These are phyloP conservation scores for Ectemnius continuus DNA, from an alignment of 2,888 invertebrate genomes.

Conservation along the genomic window DNA sequence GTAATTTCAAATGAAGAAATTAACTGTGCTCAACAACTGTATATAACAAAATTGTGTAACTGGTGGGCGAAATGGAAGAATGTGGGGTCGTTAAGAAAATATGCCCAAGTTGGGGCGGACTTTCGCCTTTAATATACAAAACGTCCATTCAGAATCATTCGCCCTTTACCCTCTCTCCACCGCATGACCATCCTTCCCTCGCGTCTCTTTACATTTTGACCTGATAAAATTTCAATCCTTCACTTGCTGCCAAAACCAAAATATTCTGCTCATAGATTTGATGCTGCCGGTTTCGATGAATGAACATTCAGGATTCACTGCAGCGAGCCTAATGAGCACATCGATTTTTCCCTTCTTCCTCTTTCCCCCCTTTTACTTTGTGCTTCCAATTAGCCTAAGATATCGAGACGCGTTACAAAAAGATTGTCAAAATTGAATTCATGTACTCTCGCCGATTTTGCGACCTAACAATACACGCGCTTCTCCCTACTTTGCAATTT, in stretches of 20 bases:
- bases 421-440: constrained; percentile 72
- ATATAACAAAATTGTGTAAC: too few species aligned
- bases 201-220: neutral
- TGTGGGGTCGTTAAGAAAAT: too few species aligned
- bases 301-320: too few species aligned
- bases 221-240: too few species aligned
- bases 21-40: too few species aligned
- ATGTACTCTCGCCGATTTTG: constrained; percentile 29
- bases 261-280: neutral
- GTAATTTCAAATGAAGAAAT: neutral
- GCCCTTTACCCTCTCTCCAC: neutral
- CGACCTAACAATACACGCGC: constrained; percentile 13
- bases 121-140: neutral
- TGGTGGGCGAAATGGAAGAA: too few species aligned
- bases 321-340: constrained; percentile 3
- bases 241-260: neutral
- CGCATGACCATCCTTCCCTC: neutral
- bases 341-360: neutral
- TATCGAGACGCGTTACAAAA: constrained; percentile 69
- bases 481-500: constrained; percentile 34
- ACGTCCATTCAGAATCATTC: neutral
- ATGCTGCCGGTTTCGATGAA: neutral
- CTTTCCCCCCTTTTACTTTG: neutral
- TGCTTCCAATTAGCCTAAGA: constrained; percentile 41
- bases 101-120: too few species aligned